Conservation (phyloP, 2,888 invertebrate species). For the Cyaniris semiargus region DNA sequence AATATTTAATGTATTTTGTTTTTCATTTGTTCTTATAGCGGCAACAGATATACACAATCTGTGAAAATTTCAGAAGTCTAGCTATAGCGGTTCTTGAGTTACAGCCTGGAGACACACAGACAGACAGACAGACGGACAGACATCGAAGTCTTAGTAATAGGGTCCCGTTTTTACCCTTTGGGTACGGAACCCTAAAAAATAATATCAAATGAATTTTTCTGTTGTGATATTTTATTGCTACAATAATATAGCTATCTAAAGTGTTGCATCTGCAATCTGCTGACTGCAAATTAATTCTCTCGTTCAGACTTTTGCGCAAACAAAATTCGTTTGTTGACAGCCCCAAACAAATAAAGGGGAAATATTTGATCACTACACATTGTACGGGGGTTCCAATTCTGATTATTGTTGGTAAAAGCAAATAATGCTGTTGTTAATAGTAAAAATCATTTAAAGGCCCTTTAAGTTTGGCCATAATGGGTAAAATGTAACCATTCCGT, state of each 20-base stretch:
- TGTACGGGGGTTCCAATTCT: slow-evolving; percentile 16
- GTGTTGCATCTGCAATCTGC: background rate
- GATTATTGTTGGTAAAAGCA: slow-evolving; percentile 7
- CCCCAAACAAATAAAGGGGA: slow-evolving; percentile 46
- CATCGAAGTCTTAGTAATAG: too few species aligned
- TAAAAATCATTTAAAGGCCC: background rate
- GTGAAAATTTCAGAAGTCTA: too few species aligned
- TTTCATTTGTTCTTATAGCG: too few species aligned
- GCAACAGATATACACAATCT: too few species aligned
- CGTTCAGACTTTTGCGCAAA: slow-evolving; percentile 46
- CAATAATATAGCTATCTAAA: background rate
- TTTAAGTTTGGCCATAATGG: too few species aligned
- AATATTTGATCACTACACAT: slow-evolving; percentile 40
- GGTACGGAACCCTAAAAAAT: too few species aligned
- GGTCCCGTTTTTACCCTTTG: too few species aligned
- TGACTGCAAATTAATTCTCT: slow-evolving; percentile 31
- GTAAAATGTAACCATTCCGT: too few species aligned
- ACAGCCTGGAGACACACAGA: too few species aligned
- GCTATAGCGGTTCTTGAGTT: too few species aligned
- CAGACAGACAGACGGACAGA: too few species aligned
- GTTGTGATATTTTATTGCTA: background rate
- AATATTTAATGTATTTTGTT: too few species aligned
- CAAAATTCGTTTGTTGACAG: slow-evolving; percentile 47
- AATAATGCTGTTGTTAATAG: background rate
- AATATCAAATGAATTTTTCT: background rate